Conservation (phyloP, 2,797 vertebrate species). For the Dryobates pubescens region DNA sequence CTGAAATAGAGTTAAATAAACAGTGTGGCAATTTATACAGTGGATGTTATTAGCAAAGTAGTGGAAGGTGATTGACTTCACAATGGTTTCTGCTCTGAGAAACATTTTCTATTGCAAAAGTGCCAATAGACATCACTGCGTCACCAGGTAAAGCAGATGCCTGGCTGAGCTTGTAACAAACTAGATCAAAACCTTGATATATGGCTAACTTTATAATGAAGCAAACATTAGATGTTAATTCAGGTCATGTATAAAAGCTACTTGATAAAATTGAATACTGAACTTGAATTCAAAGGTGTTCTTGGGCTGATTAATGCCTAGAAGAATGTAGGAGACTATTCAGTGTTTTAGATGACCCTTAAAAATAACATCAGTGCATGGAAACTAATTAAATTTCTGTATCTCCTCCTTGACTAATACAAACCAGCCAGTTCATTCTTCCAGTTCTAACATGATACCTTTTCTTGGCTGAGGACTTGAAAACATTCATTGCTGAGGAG, state of each 20-base stretch:
- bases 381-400: neutral
- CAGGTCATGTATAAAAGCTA: neutral
- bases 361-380: neutral
- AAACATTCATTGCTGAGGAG: neutral
- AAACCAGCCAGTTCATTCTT: neutral
- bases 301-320: neutral
- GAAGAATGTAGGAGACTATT: neutral
- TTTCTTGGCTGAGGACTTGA: neutral
- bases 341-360: neutral
- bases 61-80: neutral
- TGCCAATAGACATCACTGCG: neutral
- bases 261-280: neutral
- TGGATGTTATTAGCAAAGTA: neutral
- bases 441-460: neutral
- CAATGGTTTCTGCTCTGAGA: neutral
- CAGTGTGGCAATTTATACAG: neutral
- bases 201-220: neutral
- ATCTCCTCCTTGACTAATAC: neutral
- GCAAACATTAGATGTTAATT: conserved; percentile 3
- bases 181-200: neutral
- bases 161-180: conserved; percentile 4
- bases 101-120: neutral
- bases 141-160: neutral
- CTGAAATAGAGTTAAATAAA: neutral
- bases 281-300: conserved; percentile 22